These are phyloP conservation scores for Upupa epops DNA, from an alignment of 2,113 vertebrate genomes.

Conservation along the genomic window DNA sequence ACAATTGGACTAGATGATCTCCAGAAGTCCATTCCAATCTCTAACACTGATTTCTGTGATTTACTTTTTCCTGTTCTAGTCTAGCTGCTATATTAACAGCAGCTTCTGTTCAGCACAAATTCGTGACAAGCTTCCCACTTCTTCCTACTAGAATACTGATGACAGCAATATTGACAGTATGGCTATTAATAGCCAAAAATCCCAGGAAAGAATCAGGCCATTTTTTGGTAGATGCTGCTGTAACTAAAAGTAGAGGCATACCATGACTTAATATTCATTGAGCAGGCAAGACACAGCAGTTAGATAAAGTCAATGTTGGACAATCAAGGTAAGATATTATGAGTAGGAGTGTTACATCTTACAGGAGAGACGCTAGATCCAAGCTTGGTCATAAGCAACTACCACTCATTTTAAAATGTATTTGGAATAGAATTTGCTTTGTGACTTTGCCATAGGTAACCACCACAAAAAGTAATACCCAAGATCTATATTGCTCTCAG, in stretches of 20 bases:
- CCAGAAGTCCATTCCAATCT: too few relatives aligned
- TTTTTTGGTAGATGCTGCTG: not conserved
- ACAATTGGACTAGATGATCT: too few relatives aligned
- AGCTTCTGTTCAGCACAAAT: not conserved
- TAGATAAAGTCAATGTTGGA: too few relatives aligned
- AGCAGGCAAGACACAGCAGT: not conserved
- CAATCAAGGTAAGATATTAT: too few relatives aligned
- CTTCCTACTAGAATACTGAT: not conserved
- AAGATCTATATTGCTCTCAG: not conserved
- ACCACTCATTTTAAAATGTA: not conserved
- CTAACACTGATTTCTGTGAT: too few relatives aligned
- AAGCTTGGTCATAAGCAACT: not conserved
- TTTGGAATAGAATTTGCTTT: not conserved
- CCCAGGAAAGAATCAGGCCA: not conserved
- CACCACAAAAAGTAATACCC: not conserved
- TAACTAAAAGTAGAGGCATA: not conserved
- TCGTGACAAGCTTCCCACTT: not conserved
- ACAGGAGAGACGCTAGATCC: not conserved
- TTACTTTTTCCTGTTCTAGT: not conserved
- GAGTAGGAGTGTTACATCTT: not conserved
- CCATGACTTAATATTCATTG: accelerated
- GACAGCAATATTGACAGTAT: not conserved
- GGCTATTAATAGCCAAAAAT: not conserved
- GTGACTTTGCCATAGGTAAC: not conserved
- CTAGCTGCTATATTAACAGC: not conserved